phyloP scores from a whole-genome alignment of 1,140 invertebrate genomes.

The Cryptotermes secundus region DNA sequence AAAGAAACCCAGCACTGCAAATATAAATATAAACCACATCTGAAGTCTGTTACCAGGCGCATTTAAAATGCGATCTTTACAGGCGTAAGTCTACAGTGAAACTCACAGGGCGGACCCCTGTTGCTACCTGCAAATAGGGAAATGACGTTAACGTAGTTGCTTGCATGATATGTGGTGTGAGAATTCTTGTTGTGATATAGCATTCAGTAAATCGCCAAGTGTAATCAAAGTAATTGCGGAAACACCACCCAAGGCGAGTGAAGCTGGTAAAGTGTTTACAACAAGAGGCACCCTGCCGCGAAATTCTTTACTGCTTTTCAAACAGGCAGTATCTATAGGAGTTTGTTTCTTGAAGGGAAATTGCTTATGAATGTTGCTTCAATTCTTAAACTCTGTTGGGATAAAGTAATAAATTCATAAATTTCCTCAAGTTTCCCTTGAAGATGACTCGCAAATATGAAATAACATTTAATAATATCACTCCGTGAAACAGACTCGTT shows the following conservation, averaged over 20 bases:
- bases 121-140: not conserved
- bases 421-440: no score
- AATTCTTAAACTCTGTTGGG: not conserved
- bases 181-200: not conserved
- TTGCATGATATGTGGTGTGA: not conserved
- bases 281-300: not conserved
- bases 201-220: not conserved
- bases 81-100: not conserved
- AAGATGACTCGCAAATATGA: no score
- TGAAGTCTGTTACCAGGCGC: no score
- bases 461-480: no score
- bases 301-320: not conserved
- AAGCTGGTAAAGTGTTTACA: constrained; percentile 8
- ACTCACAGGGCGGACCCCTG: not conserved
- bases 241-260: not conserved
- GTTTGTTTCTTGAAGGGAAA: not conserved
- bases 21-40: no score
- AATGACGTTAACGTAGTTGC: not conserved
- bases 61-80: not conserved
- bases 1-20: no score
- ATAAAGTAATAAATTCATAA: no score
- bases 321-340: not conserved
- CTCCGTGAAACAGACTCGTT: no score
- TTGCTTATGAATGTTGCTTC: constrained; percentile 2
- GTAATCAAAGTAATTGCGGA: constrained; percentile 17